A percentile compares a stretch with the other conserved stretches of the same genome.
Evolutionary conservation across 2,797 vertebrate species (phyloP).

Genomic region (Leptodactylus fallax): DNA sequence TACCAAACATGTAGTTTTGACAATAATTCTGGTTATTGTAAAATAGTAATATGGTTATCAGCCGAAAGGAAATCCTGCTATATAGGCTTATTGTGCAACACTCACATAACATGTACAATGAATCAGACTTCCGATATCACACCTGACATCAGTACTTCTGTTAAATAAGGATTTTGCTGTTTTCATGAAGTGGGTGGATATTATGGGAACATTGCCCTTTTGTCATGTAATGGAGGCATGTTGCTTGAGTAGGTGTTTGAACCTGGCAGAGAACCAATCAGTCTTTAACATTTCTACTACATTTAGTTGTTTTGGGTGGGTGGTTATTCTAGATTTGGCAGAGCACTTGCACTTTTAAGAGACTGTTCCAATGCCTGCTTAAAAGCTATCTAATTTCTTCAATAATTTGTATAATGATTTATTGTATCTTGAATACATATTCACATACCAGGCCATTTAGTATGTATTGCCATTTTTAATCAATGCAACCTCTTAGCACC

Average conservation of each 20-base stretch:
- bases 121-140: conserved; percentile 7
- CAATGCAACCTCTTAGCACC: too few relatives aligned
- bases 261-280: conserved; percentile 10
- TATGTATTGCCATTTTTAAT: background rate
- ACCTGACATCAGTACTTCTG: conserved; percentile 23
- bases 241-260: conserved; percentile 48
- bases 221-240: conserved; percentile 30
- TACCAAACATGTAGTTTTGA: background rate
- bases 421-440: background rate
- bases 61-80: background rate
- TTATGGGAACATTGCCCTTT: conserved; percentile 17
- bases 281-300: conserved; percentile 36
- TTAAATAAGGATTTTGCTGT: conserved; percentile 18
- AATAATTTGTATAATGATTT: background rate
- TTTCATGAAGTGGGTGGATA: background rate
- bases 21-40: background rate
- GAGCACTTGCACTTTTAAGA: conserved; percentile 3
- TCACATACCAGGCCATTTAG: background rate
- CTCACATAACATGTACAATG: background rate
- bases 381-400: conserved; percentile 14
- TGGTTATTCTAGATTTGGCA: conserved; percentile 24
- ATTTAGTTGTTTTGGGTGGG: conserved; percentile 35
- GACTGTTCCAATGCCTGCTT: conserved; percentile 17
- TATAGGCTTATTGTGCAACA: background rate
- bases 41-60: background rate